These are phyloP conservation scores for Anastrepha ludens DNA, from an alignment of 1,140 invertebrate genomes.

Conservation along the genomic window DNA sequence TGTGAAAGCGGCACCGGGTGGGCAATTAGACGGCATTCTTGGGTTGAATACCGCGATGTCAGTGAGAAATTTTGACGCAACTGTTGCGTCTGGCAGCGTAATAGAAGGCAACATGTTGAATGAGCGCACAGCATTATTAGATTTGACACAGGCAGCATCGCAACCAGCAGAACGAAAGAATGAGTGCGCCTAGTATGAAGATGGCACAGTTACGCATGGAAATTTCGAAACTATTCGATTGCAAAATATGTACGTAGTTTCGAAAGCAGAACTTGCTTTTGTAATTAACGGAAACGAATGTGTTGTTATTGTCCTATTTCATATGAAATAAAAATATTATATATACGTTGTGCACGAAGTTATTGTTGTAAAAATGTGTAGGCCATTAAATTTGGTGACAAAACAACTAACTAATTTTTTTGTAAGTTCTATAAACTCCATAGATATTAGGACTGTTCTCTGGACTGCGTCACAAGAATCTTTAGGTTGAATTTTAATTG, in stretches of 20 bases:
- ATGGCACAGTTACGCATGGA: neutral
- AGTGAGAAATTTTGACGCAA: neutral
- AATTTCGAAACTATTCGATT: constrained; percentile 19
- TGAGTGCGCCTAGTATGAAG: neutral
- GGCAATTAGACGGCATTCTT: no score
- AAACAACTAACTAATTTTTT: no score
- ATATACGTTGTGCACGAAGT: neutral
- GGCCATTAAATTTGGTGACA: no score
- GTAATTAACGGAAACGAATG: neutral
- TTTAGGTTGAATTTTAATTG: no score
- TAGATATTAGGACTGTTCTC: no score
- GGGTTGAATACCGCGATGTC: neutral
- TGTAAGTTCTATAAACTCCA: no score
- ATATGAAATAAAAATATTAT: constrained; percentile 5
- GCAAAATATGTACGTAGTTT: neutral
- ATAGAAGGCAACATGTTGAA: neutral
- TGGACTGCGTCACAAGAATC: no score
- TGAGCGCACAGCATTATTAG: neutral
- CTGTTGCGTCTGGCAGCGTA: neutral
- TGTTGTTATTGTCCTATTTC: neutral
- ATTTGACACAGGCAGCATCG: neutral
- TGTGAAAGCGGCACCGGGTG: neutral
- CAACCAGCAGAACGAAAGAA: neutral
- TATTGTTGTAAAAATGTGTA: no score
- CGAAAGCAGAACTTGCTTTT: neutral